phyloP scores from a whole-genome alignment of 2,113 vertebrate species.

The Silurus asotus region DNA sequence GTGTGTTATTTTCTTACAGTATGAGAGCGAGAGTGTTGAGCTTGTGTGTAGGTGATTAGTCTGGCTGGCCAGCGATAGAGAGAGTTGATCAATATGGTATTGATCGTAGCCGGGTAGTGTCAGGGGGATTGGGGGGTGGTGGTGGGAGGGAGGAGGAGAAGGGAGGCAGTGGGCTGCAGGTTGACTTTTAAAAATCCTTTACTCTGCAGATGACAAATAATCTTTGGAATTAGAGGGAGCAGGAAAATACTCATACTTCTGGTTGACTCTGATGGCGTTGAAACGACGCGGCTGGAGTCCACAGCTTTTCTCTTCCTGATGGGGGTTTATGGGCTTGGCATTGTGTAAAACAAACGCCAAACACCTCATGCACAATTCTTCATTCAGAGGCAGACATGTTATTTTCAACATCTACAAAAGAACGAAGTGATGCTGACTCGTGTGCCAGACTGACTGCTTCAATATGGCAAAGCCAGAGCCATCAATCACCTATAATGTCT shows the following conservation, averaged over 20 bases:
- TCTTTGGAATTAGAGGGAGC: constrained; percentile 69
- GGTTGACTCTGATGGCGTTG: constrained; percentile 18
- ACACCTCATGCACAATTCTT: constrained; percentile 9
- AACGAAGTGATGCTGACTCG: not conserved
- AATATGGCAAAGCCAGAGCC: not conserved
- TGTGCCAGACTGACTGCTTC: constrained; percentile 18
- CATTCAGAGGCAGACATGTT: constrained; percentile 28
- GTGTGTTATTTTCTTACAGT: constrained; percentile 51
- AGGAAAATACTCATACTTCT: constrained; percentile 59
- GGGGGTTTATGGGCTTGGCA: constrained; percentile 17
- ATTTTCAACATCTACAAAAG: constrained; percentile 37
- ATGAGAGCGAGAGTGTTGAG: constrained; percentile 66
- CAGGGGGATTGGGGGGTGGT: constrained; percentile 73
- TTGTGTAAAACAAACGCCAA: constrained; percentile 12
- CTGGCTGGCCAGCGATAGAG: constrained; percentile 84
- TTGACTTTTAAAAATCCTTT: constrained; percentile 85
- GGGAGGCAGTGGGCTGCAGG: constrained; percentile 69
- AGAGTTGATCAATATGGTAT: constrained; percentile 83
- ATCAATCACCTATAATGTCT: constrained; percentile 42
- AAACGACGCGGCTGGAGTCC: constrained; percentile 4
- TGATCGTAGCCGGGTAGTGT: constrained; percentile 75
- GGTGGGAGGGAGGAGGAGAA: constrained; percentile 50
- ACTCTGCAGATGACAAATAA: constrained; percentile 81
- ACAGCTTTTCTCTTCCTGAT: not conserved
- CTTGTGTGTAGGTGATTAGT: constrained; percentile 83